Percentiles rank a stretch among this genome's conserved stretches.
phyloP scores from a whole-genome alignment of 2,113 vertebrate species.

The Paradisaea rubra region DNA sequence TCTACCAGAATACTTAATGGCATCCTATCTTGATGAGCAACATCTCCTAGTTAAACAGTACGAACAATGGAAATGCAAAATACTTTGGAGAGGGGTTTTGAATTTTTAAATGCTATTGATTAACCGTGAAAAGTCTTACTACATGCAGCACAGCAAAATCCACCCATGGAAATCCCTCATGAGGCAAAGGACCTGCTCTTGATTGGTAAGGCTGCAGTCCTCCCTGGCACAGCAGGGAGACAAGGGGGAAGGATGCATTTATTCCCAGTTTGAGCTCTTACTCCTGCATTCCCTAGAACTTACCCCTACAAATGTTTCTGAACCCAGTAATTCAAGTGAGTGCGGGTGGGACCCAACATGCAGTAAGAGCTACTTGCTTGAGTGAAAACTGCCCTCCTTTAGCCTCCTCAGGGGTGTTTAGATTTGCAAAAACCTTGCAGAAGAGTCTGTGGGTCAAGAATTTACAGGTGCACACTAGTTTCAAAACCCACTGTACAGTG shows the following conservation, averaged over 20 bases:
- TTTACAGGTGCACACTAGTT: not conserved
- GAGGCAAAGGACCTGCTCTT: not conserved
- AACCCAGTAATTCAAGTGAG: not conserved
- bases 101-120: constrained; percentile 2
- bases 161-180: not conserved
- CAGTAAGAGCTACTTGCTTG: not conserved
- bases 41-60: constrained; percentile 22
- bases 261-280: not conserved
- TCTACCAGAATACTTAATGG: constrained; percentile 16
- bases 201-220: not conserved
- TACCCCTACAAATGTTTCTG: not conserved
- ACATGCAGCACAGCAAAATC: not conserved
- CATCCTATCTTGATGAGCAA: constrained; percentile 35
- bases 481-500: not conserved
- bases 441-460: not conserved
- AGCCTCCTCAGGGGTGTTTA: not conserved
- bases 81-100: not conserved
- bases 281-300: not conserved
- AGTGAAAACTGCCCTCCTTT: not conserved
- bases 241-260: not conserved
- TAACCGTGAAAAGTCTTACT: not conserved
- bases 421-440: not conserved
- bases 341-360: not conserved
- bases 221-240: not conserved
- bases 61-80: not conserved